Evolutionary conservation across 2,888 invertebrate species (phyloP).

Genomic region (Eristalinus aeneus): DNA sequence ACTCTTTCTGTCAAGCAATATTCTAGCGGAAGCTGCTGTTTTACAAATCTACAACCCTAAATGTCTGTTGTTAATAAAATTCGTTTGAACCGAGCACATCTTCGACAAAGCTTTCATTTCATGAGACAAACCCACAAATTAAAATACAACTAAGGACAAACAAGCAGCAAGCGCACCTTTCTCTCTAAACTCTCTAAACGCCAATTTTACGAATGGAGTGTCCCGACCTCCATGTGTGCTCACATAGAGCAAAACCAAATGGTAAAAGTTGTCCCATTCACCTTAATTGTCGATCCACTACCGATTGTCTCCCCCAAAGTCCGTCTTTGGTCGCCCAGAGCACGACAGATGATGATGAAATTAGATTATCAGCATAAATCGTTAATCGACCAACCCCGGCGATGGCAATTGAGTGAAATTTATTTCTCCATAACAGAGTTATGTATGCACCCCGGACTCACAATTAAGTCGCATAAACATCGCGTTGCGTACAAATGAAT

Average conservation of each 20-base stretch:
- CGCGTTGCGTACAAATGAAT: constrained; percentile 3
- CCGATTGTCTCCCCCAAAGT: constrained; percentile 6
- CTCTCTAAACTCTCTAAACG: neutral
- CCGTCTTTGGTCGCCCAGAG: neutral
- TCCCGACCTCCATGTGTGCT: neutral
- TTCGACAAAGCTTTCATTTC: too few relatives aligned
- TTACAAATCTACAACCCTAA: too few relatives aligned
- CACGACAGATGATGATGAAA: constrained; percentile 14
- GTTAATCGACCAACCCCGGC: constrained; percentile 34
- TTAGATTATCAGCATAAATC: constrained; percentile 40
- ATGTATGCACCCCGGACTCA: constrained; percentile 29
- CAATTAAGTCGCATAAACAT: constrained; percentile 59
- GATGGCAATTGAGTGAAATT: constrained; percentile 45
- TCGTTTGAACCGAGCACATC: too few relatives aligned
- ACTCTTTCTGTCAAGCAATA: too few relatives aligned
- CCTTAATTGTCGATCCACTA: constrained; percentile 10
- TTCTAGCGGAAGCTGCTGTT: too few relatives aligned
- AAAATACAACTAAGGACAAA: neutral
- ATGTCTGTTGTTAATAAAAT: too few relatives aligned
- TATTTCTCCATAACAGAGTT: constrained; percentile 20
- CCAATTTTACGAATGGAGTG: neutral
- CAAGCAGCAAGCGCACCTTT: neutral
- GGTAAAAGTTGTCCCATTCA: neutral
- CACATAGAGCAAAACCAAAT: neutral
- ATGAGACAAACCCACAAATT: neutral